Evolutionary conservation across 2,113 vertebrate species (phyloP), one percentile per base, ranked within the genome.

Genomic region (Leucosticte australis): DNA sequence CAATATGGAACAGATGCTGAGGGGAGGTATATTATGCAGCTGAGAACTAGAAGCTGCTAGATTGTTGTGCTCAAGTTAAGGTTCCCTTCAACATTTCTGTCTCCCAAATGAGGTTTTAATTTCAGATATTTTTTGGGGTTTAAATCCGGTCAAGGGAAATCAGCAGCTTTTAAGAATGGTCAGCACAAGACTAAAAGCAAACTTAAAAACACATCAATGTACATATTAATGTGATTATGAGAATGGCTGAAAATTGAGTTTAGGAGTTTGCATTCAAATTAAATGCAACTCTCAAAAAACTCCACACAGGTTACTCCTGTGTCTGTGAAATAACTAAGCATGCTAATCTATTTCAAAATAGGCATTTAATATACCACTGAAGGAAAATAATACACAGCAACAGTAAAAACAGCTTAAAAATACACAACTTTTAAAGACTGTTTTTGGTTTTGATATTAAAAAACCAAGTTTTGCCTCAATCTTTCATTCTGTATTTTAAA

Each of bases 1-100:
- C 94, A 88, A 74, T 89, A 92, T 81, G 74, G 49, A 95, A 57
- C 87, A 97, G 95, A 96, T 94, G 93, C 94, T 90, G 75, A 68
- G 90, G 90, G 91, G 91, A 92, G 94, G 87, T 89, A 65, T 83
- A 78, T 93, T 96, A 69, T 74, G 87, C 93, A 94, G 92, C 95
- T 95, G 95, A 97, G 94, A 95, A 82, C 44, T 88, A 79, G 57
- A 81, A 91, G 74, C 87, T 33, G 79, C 41, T 49, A 92, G 83
- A 82, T 82, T 83, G 84, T 63, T 95, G 92, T 75, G 79, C 70
- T 91, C 46, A 52, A 91, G 55, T 82, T 65, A 94, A 93, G 56
- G 79, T 53, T 94, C 44, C 73, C 69, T 90, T 93, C 83, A 71
- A 70, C 56, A 68, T 94, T 93, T 90, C 60, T 75, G 26, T 42